A percentile compares a stretch with the other conserved stretches of the same genome.
Conservation (phyloP, 2,797 vertebrate species). For the Onychomys leucogaster region DNA sequence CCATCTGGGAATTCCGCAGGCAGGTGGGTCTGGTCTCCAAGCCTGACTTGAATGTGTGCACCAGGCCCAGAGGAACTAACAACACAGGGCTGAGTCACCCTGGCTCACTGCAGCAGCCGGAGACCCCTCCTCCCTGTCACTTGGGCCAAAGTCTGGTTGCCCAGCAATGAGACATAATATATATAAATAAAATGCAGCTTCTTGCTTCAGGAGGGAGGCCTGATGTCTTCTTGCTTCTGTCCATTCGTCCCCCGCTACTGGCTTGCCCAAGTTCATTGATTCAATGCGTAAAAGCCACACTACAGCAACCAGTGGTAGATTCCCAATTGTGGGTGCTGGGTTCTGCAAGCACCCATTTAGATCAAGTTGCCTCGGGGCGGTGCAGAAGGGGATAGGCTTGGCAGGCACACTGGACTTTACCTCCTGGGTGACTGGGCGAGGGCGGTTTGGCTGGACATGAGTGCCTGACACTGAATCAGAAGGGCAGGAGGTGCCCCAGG, state of each 20-base stretch:
- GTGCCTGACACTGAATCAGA: background rate
- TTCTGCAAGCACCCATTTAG: background rate
- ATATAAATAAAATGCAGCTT: slow-evolving; percentile 66
- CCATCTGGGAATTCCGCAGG: background rate
- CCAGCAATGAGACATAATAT: slow-evolving; percentile 75
- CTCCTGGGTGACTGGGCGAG: background rate
- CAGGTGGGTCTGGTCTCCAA: background rate
- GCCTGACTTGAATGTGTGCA: background rate
- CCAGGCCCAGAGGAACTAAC: slow-evolving; percentile 32
- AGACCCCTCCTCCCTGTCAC: slow-evolving; percentile 36
- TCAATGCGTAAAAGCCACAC: background rate
- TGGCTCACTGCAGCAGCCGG: background rate
- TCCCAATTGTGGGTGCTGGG: background rate
- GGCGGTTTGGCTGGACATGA: background rate
- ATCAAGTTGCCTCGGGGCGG: background rate
- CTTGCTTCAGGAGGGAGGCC: background rate
- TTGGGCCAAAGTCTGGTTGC: slow-evolving; percentile 67
- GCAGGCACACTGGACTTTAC: background rate
- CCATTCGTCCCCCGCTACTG: background rate
- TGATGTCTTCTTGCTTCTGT: background rate
- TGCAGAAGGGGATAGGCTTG: background rate
- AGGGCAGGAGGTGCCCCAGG: background rate
- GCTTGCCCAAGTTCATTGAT: background rate
- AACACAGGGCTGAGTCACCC: slow-evolving; percentile 61
- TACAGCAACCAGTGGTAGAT: background rate